A percentile compares a stretch with the other conserved stretches of the same genome.
Conservation (phyloP, 2,888 invertebrate species). For the Xylota segnis region DNA sequence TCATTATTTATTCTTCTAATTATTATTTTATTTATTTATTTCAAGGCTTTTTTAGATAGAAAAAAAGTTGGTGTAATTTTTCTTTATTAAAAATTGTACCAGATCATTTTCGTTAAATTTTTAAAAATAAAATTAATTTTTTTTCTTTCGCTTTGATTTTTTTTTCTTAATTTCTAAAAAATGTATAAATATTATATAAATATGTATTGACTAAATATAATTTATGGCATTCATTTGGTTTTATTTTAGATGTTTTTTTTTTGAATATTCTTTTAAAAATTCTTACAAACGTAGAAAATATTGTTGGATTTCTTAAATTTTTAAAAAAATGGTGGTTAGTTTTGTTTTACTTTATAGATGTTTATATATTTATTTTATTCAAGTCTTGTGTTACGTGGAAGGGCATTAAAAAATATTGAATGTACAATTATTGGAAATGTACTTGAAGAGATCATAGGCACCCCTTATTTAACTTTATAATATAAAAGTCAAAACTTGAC, state of each 20-base stretch:
- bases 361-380: slow-evolving; percentile 43
- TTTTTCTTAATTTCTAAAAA: slow-evolving; percentile 50
- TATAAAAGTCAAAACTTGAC: not conserved
- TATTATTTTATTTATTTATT: slow-evolving; percentile 58
- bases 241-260: slow-evolving; percentile 49
- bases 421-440: slow-evolving; percentile 20
- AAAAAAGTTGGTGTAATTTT: slow-evolving; percentile 50
- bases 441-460: not conserved
- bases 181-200: slow-evolving; percentile 66
- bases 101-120: slow-evolving; percentile 29
- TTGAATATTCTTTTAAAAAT: slow-evolving; percentile 44
- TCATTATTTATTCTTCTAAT: slow-evolving; percentile 52
- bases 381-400: slow-evolving; percentile 74
- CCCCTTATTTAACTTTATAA: not conserved
- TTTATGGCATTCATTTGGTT: slow-evolving; percentile 75
- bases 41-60: slow-evolving; percentile 60
- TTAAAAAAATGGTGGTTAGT: slow-evolving; percentile 47
- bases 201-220: slow-evolving; percentile 74
- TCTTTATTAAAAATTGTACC: slow-evolving; percentile 43
- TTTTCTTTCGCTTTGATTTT: slow-evolving; percentile 30
- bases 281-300: slow-evolving; percentile 62
- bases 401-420: slow-evolving; percentile 24
- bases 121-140: slow-evolving; percentile 41
- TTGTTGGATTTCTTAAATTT: slow-evolving; percentile 28
- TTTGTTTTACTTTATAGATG: slow-evolving; percentile 38